Evolutionary conservation across 2,797 vertebrate species (phyloP), one percentile per base, ranked within the genome.

Genomic region (Setipinna tenuifilis): DNA sequence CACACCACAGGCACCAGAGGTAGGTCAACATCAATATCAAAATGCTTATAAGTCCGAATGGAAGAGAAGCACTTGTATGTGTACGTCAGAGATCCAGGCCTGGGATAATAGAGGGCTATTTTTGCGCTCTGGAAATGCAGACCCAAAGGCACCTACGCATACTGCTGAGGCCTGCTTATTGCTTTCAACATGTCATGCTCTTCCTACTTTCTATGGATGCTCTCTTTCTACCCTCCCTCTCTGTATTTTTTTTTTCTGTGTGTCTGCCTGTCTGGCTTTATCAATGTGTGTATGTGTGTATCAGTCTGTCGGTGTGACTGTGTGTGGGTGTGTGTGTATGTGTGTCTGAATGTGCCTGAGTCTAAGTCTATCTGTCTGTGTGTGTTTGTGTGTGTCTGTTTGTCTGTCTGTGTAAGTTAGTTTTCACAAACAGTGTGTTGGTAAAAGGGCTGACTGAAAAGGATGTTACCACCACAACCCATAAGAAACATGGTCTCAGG

Each of bases 1-100:
- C 68, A 31, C 68, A 71, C 28, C 12, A 71, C 65, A 75, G 28
- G 19, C 68, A 75, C 68, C 28, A 75, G 14, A 75, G 14, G 28
- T 17, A 75, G 31, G 68, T 75, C 68, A 75, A 75, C 68, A 75
- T 28, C 31, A 75, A 75, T 75, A 75, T 75, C 25, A 25, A 71
- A 71, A 31, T 35, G 14, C 68, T 28, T 35, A 17, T 16, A 41
- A 75, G 14, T 75, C 17, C 31, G 35, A 75, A 75, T 75, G 28
- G 68, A 28, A 75, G 31, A 1, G 31, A 75, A 75, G 16, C 28
- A 16, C 28, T 5, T 75, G 12, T 75, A 16, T 75, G 68, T 41
- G 14, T 75, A 6, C 68, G 68, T 75, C 68, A 75, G 28, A 75
- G 28, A 35, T 75, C 28, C 28, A 35, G 68, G 14, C 6, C 14